These are phyloP conservation scores for Pediacus dermestoides DNA, from an alignment of 2,888 invertebrate genomes.

Conservation along the genomic window DNA sequence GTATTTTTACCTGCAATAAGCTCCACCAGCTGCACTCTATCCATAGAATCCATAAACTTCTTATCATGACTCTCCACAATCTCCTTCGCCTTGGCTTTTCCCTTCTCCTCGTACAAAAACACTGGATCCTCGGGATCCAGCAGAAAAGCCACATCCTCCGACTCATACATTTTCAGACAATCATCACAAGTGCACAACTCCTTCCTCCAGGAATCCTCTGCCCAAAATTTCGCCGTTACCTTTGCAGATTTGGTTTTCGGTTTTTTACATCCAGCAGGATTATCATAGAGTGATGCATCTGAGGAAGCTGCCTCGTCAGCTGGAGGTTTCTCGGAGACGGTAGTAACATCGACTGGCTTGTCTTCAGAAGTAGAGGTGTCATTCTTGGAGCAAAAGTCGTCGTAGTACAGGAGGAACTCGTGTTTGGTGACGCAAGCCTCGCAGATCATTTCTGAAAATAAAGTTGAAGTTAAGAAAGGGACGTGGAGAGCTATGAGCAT, in stretches of 20 bases:
- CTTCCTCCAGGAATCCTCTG: conserved; percentile 66
- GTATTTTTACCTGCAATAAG: conserved; percentile 64
- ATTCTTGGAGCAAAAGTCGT: conserved; percentile 46
- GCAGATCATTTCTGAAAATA: conserved; percentile 73
- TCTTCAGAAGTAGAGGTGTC: conserved; percentile 22
- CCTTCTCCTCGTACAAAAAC: conserved; percentile 72
- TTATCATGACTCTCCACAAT: conserved; percentile 63
- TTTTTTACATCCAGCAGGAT: conserved; percentile 47
- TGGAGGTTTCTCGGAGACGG: conserved; percentile 3
- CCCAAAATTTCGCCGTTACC: conserved; percentile 69
- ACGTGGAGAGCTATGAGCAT: too few relatives aligned
- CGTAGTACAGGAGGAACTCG: conserved; percentile 71
- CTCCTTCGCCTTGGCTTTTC: conserved; percentile 55
- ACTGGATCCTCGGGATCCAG: conserved; percentile 81
- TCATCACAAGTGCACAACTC: conserved; percentile 68
- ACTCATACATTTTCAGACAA: conserved; percentile 69
- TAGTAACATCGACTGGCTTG: conserved; percentile 20
- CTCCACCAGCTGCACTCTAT: conserved; percentile 79
- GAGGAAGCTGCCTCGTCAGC: too few relatives aligned
- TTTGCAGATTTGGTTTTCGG: conserved; percentile 45
- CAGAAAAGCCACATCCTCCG: conserved; percentile 67
- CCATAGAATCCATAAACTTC: conserved; percentile 74
- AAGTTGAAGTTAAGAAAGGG: too few relatives aligned
- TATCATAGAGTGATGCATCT: too few relatives aligned
- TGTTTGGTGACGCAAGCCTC: conserved; percentile 71